Percentiles rank a stretch among this genome's conserved stretches.
These are phyloP conservation scores for Flexamia atlantica DNA, from an alignment of 2,888 invertebrate species.

Conservation along the genomic window DNA sequence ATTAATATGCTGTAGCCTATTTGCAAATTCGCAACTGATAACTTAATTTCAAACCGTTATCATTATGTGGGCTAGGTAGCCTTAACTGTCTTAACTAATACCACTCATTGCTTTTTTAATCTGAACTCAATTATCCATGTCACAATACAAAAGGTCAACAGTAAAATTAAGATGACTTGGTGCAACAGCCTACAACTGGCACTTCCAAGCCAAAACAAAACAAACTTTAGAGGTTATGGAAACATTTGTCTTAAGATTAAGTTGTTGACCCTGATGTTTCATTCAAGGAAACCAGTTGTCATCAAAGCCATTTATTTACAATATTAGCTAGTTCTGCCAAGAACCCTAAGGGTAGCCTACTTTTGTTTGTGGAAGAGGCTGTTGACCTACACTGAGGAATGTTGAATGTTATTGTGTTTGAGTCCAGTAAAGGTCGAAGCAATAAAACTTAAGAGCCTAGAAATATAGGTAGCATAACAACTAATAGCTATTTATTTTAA, in stretches of 20 bases:
- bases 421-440: neutral
- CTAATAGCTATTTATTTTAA: too few species aligned
- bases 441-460: too few species aligned
- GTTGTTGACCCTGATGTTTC: neutral
- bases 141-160: too few species aligned
- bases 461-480: too few species aligned
- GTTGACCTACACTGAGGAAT: constrained; percentile 57
- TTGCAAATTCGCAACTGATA: too few species aligned
- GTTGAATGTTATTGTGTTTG: constrained; percentile 23
- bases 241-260: neutral
- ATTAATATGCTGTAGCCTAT: too few species aligned
- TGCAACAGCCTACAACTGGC: neutral
- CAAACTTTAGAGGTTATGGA: constrained; percentile 34
- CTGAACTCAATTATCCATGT: too few species aligned
- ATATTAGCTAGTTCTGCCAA: neutral
- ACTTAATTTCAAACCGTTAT: too few species aligned
- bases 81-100: too few species aligned
- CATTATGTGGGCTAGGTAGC: too few species aligned
- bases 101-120: too few species aligned
- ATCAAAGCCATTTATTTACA: neutral
- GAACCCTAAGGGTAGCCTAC: constrained; percentile 44
- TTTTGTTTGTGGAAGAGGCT: constrained; percentile 53
- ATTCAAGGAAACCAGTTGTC: neutral
- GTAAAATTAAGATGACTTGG: too few species aligned
- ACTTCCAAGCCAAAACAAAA: neutral